Base-by-base conservation (phyloP, 1,140 invertebrate species). In the Aradophagus sp. region DNA sequence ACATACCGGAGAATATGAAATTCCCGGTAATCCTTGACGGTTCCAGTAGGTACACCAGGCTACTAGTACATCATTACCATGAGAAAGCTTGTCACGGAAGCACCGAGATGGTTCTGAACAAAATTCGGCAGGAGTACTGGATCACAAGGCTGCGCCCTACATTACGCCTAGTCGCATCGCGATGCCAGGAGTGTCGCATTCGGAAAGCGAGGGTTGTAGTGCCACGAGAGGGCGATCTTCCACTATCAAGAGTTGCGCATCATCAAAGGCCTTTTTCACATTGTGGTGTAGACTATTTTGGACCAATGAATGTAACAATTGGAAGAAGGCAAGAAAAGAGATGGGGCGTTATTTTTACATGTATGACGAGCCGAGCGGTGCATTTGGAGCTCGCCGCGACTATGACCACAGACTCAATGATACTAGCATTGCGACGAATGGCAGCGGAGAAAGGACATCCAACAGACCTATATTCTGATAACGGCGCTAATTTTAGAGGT, bases 151-250 rank as follows among this genome's bases (percentile, higher is more conserved):
- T 53, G 0, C 23, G 73, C 15, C 27, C 12, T 8, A 17, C 34
- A 1, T 17, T 76, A 6, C 31, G 55, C 20, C 29, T 19, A 10
- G 45, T 61, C 10, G 5, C 44, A 2, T 15, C n/a, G 1, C 32
- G 47, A 5, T 75, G 73, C 14, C 13, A 44, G 2, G 14, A 12
- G 17, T 77, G 75, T 53, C 11, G n/a, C 7, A 42, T 50, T n/a
- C n/a, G n/a, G n/a, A 13, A 53, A 35, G 36, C 66, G 11, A 26
- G 20, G 10, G 55, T 67, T 11, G 29, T 20, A 17, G 8, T 45
- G 4, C 79, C 78, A 16, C 5, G 73, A 10, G 81, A 80, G 77
- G 78, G 74, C 2, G 44, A 77, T 17, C 42, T 84, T 5, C 81
- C 80, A 1, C 16, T 17, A 8, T 34, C 32, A 19, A 10, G 74